phyloP scores from a whole-genome alignment of 64 coral and sea anemone species.

The Montipora foliosa region DNA sequence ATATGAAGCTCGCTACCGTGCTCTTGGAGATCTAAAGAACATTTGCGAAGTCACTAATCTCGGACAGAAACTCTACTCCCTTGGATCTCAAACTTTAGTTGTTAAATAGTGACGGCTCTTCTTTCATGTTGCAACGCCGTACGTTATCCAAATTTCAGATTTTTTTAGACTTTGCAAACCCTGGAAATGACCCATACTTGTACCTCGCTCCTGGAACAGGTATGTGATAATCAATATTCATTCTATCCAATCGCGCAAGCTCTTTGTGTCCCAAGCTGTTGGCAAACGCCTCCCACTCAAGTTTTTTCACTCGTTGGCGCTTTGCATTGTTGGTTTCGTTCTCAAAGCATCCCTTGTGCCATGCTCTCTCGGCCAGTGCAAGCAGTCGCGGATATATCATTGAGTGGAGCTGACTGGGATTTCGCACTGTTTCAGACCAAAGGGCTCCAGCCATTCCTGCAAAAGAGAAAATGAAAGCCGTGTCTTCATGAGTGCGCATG shows the following conservation, averaged over 20 bases:
- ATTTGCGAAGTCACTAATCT: no score
- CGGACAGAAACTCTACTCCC: no score
- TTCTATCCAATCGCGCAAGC: conserved; percentile 74
- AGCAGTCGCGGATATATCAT: conserved; percentile 91
- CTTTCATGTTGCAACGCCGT: not conserved
- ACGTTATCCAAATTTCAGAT: not conserved
- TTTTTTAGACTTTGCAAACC: not conserved
- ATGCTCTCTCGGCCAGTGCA: conserved; percentile 90
- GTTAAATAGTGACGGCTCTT: not conserved
- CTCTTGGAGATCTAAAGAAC: no score
- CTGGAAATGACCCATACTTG: not conserved
- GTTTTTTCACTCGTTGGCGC: conserved; percentile 37
- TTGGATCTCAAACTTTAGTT: no score
- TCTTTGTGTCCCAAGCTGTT: conserved; percentile 87
- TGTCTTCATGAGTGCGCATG: not conserved
- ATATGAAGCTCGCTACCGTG: no score
- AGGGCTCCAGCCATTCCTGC: conserved; percentile 90
- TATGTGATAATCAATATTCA: conserved; percentile 89
- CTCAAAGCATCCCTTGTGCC: conserved; percentile 92
- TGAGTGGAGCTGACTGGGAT: conserved; percentile 86
- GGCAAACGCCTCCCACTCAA: conserved; percentile 91
- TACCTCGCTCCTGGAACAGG: conserved; percentile 81
- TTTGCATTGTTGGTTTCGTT: conserved; percentile 51
- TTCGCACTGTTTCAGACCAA: conserved; percentile 90
- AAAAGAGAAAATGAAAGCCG: not conserved